These are phyloP conservation scores for Masticophis lateralis DNA, from an alignment of 2,797 vertebrate genomes.

Conservation along the genomic window DNA sequence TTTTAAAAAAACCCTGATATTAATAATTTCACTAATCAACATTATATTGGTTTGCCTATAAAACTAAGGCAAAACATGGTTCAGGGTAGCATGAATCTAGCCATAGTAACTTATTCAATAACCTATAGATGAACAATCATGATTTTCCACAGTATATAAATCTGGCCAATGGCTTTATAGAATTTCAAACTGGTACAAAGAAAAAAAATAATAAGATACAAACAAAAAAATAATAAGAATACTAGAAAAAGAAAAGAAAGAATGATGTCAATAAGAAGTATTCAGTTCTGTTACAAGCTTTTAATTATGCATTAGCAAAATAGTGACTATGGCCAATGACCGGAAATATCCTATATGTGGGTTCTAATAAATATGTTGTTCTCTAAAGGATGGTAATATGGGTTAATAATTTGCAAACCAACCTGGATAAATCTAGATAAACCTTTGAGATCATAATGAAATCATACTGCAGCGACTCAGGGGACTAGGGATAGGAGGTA, in stretches of 20 bases:
- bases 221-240: neutral
- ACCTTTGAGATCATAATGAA: neutral
- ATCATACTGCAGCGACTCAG: too few relatives aligned
- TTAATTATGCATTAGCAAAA: neutral
- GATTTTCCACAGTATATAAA: neutral
- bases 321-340: neutral
- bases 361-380: neutral
- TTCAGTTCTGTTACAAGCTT: neutral
- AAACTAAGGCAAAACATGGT: neutral
- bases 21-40: neutral
- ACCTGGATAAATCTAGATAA: neutral
- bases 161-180: neutral
- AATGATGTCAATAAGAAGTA: neutral
- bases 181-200: neutral
- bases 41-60: neutral
- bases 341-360: neutral
- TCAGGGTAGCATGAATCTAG: neutral
- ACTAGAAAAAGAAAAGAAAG: neutral
- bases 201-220: neutral
- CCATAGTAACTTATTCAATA: neutral
- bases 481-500: too few relatives aligned
- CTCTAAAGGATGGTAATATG: neutral
- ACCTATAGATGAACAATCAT: neutral
- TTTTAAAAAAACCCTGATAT: neutral
- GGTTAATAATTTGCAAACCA: neutral